These are phyloP conservation scores for Sciurus vulgaris DNA, from an alignment of 2,797 vertebrate species.

Conservation along the genomic window DNA sequence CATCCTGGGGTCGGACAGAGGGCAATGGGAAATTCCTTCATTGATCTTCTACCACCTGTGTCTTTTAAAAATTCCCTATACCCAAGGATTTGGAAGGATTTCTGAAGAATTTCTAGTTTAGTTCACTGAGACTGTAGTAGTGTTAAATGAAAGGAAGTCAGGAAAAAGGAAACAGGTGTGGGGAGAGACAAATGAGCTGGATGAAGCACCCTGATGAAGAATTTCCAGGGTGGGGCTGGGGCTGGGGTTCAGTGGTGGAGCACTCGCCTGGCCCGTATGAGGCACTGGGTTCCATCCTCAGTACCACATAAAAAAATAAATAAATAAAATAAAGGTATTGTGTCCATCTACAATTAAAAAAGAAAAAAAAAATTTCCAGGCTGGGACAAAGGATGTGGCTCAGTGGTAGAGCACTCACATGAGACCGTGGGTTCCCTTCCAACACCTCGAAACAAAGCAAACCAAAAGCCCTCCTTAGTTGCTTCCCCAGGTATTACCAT, in stretches of 20 bases:
- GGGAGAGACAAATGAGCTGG: neutral
- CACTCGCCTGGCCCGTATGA: too few species aligned
- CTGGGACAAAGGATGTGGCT: too few species aligned
- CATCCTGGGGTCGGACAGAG: neutral
- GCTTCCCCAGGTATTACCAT: neutral
- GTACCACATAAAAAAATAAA: too few species aligned
- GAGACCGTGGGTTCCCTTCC: too few species aligned
- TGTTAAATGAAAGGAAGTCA: neutral
- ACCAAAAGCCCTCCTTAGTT: too few species aligned
- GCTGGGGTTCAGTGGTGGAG: too few species aligned
- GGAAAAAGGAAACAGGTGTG: neutral
- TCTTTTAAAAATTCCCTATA: neutral
- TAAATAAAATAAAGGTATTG: too few species aligned
- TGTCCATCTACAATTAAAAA: too few species aligned
- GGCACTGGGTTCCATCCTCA: too few species aligned
- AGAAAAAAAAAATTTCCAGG: neutral
- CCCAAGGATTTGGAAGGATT: neutral
- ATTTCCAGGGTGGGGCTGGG: neutral
- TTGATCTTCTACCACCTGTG: neutral
- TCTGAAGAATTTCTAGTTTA: neutral
- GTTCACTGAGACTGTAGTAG: neutral
- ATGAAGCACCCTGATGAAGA: too few species aligned
- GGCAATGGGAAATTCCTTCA: neutral
- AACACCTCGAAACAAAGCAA: too few species aligned
- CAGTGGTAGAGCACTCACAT: too few species aligned